phyloP scores from a whole-genome alignment of 2,888 invertebrate species.

The Pristionchus japonicus region DNA sequence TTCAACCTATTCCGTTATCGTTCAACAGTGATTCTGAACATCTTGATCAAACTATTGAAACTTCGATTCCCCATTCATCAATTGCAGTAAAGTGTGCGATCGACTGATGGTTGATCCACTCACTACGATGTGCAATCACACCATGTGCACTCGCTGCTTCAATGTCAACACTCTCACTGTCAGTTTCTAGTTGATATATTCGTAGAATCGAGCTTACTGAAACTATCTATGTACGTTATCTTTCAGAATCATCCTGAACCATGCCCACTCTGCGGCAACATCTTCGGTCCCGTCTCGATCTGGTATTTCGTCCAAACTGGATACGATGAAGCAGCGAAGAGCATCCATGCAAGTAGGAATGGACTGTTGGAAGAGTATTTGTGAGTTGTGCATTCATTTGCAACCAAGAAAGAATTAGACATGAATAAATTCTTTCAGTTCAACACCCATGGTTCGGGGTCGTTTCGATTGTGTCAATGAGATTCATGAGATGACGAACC shows the following conservation, averaged over 20 bases:
- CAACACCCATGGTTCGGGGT: conserved; percentile 12
- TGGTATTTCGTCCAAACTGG: not conserved
- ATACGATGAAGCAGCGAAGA: not conserved
- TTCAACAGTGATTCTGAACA: not conserved
- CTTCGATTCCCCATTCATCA: not conserved
- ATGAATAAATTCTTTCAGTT: not conserved
- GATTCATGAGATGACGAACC: not conserved
- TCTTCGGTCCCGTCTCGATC: not conserved
- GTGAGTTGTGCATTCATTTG: not conserved
- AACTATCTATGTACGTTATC: too few species aligned
- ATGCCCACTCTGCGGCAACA: not conserved
- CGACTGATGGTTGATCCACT: not conserved
- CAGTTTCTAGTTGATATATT: not conserved
- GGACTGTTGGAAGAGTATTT: not conserved
- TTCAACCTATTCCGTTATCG: not conserved
- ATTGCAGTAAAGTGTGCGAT: not conserved
- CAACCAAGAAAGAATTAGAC: too few species aligned
- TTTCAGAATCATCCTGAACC: not conserved
- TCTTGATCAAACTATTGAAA: too few species aligned
- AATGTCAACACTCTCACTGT: not conserved
- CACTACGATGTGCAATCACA: conserved; percentile 1
- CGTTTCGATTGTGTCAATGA: not conserved
- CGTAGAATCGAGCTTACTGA: not conserved
- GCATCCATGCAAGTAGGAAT: not conserved
- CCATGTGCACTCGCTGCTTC: conserved; percentile 5